Conservation (phyloP, 2,113 vertebrate species). For the Pomatorhinus ruficollis region DNA sequence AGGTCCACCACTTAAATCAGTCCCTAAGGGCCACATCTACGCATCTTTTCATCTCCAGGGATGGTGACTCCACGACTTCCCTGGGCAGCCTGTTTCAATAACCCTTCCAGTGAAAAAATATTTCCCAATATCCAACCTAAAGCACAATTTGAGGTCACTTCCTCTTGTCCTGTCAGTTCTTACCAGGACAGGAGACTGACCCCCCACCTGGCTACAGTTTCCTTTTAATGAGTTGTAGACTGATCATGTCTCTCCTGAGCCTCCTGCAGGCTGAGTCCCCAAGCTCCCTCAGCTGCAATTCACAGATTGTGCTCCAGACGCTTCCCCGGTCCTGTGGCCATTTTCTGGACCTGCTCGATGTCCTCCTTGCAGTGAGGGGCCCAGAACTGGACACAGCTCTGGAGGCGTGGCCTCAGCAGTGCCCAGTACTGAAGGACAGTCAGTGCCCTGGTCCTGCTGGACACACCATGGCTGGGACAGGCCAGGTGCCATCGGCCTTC, state of each 20-base stretch:
- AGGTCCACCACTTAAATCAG: neutral
- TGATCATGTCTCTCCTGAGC: neutral
- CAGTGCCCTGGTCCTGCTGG: neutral
- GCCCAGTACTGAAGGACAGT: rapidly evolving
- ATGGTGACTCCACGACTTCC: neutral
- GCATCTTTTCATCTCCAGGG: neutral
- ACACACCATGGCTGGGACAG: neutral
- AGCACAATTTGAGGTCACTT: neutral
- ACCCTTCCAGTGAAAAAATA: neutral
- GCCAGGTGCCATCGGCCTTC: neutral
- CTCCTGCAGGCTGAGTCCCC: neutral
- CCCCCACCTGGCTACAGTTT: neutral
- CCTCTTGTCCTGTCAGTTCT: neutral
- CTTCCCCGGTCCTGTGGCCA: neutral
- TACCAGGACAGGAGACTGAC: neutral
- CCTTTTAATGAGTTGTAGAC: neutral
- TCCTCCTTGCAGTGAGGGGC: neutral
- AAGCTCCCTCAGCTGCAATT: neutral
- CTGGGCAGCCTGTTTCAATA: neutral
- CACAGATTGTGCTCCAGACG: neutral
- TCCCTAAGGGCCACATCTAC: neutral
- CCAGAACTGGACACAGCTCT: neutral
- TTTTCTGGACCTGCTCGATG: neutral
- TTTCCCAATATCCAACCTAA: neutral
- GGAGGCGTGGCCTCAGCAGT: neutral